Percentiles rank a stretch among this genome's conserved stretches.
These are phyloP conservation scores for Pteronura brasiliensis DNA, from an alignment of 2,113 vertebrate species.

Conservation along the genomic window DNA sequence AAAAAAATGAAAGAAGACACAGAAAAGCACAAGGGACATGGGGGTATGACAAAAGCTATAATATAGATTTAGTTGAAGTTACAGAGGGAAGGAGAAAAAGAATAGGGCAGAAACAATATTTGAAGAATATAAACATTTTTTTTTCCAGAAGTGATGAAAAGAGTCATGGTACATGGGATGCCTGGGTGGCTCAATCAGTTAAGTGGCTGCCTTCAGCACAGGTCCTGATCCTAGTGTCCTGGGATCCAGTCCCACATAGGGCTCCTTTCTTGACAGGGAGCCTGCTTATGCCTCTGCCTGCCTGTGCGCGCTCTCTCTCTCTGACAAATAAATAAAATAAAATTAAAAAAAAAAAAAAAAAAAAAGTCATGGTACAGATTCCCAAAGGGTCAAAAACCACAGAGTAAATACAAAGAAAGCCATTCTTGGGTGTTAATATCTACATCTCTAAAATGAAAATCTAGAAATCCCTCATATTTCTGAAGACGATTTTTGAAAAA, in stretches of 20 bases:
- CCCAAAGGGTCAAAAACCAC: not conserved
- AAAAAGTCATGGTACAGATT: not conserved
- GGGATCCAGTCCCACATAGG: too few species aligned
- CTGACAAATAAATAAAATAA: too few species aligned
- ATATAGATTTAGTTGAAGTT: not conserved
- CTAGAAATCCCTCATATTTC: not conserved
- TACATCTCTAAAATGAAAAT: slow-evolving; percentile 30
- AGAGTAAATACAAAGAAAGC: not conserved
- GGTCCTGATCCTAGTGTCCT: too few species aligned
- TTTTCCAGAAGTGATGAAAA: not conserved
- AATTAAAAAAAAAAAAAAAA: too few species aligned
- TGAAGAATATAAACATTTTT: not conserved
- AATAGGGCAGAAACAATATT: not conserved
- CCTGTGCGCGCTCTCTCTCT: too few species aligned
- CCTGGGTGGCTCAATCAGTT: too few species aligned
- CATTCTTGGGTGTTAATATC: not conserved
- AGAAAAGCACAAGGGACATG: not conserved
- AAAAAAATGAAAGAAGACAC: not conserved
- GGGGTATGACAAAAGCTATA: not conserved
- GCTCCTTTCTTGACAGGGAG: too few species aligned
- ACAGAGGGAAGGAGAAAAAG: not conserved
- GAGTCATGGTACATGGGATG: not conserved
- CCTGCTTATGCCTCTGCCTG: too few species aligned
- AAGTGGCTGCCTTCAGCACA: too few species aligned
- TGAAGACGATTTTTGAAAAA: slow-evolving; percentile 11